Evolutionary conservation across 53 echinoderm and acorn worm genomes (phyloP), one percentile per base, ranked within the genome.

Genomic region (Temnopleurus reevesii): DNA sequence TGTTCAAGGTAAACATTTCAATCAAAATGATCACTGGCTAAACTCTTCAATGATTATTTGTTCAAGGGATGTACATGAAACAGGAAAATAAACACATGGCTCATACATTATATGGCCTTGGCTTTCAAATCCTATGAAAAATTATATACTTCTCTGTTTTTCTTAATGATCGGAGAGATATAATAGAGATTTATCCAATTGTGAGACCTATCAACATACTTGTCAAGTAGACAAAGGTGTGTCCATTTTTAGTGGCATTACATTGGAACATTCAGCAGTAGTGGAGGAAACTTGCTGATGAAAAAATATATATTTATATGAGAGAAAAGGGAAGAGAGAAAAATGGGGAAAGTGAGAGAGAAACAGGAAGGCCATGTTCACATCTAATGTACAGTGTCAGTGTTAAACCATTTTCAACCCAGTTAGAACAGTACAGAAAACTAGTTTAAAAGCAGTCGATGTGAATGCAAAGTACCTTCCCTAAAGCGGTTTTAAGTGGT

Each of bases 181-280:
- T n/a, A 38, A 41, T 38, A n/a, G n/a, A 36, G 41, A 36, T 71
- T 2, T 41, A 71, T 71, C 41, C 71, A 23, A 19, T 71, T 41
- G 71, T 15, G 17, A 63, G 63, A 41, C 41, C n/a, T 71, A 71
- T 23, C 3, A 4, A 43, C n/a, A n/a, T n/a, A n/a, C 35, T 65
- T 31, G 79, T 5, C 47, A 26, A 41, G 47, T 27, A 79, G 13
- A 13, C 79, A 27, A 46, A 9, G 30, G 24, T 49, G 79, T 12
- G 1, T 79, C 79, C 46, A 79, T 79, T 79, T 79, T 49, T 79
- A 49, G 79, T 29, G 28, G 12, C 45, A 49, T 79, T 47, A 28
- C 7, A 10, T 25, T 41, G 21, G 77, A 79, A 49, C 25, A 28
- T 30, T 79, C 71, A 36, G 38, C 38, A 55, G 23, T 1, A 55